Conservation (phyloP, 1,140 invertebrate genomes). For the Venturia canescens region DNA sequence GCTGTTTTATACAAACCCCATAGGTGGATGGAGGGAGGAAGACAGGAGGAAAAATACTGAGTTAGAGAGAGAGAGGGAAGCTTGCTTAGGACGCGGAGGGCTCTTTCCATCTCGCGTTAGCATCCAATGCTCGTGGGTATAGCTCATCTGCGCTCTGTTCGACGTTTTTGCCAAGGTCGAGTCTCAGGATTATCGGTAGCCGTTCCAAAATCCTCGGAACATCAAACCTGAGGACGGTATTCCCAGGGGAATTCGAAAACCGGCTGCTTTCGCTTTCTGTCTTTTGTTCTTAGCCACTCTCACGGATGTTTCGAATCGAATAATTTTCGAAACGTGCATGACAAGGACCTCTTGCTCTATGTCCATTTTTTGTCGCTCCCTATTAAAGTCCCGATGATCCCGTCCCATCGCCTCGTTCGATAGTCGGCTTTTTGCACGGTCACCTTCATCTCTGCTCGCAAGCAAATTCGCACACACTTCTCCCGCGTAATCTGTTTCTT, state of each 20-base stretch:
- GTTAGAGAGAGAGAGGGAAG: not conserved
- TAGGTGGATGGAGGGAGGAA: not conserved
- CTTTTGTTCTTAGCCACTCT: conserved; percentile 11
- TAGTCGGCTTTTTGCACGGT: not conserved
- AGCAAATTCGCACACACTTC: not conserved
- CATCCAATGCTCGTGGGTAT: not conserved
- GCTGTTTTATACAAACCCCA: not conserved
- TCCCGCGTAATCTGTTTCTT: conserved; percentile 26
- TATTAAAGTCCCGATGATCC: too few relatives aligned
- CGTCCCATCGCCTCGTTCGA: too few relatives aligned
- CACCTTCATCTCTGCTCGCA: conserved; percentile 21
- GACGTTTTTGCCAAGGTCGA: conserved; percentile 42
- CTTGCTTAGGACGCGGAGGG: not conserved
- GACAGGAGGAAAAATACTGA: not conserved
- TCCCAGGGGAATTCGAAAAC: conserved; percentile 1
- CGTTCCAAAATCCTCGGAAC: conserved; percentile 38
- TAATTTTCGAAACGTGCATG: not conserved
- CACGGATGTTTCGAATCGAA: conserved; percentile 23
- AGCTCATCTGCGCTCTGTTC: conserved; percentile 33
- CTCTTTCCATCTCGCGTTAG: not conserved
- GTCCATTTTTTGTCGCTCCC: not conserved
- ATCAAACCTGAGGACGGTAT: not conserved
- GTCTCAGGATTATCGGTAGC: conserved; percentile 35
- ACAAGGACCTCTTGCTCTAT: not conserved
- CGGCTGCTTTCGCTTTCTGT: conserved; percentile 25